Evolutionary conservation across 2,113 vertebrate genomes (phyloP).

Genomic region (Melanerpes aurifrons): DNA sequence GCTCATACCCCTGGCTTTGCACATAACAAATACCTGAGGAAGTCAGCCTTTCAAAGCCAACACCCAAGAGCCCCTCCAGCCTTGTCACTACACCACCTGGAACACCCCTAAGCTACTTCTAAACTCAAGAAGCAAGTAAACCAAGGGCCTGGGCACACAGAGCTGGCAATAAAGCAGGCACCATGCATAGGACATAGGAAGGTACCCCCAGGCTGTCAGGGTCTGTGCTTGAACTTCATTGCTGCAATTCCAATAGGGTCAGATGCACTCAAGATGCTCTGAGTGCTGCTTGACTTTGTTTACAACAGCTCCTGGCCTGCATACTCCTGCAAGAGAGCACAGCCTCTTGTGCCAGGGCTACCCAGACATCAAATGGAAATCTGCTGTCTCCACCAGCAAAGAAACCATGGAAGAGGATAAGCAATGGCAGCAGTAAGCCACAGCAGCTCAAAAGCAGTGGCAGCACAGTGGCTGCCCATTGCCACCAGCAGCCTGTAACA

Average conservation of each 20-base stretch:
- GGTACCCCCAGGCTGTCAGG: not conserved
- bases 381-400: not conserved
- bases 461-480: accelerated
- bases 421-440: not conserved
- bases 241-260: accelerated
- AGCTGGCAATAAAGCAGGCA: not conserved
- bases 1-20: not conserved
- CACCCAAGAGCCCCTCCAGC: not conserved
- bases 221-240: not conserved
- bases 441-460: not conserved
- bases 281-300: not conserved
- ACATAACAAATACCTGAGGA: not conserved
- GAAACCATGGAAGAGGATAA: not conserved
- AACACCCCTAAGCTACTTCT: not conserved
- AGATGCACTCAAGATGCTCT: not conserved
- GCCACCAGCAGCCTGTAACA: not conserved
- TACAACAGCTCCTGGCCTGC: not conserved
- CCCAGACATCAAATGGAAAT: not conserved
- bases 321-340: not conserved
- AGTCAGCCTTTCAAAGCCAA: not conserved
- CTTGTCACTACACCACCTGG: not conserved
- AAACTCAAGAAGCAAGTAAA: not conserved
- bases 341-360: not conserved
- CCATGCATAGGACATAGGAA: accelerated
- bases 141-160: not conserved